Conservation (phyloP, 2,113 vertebrate genomes). For the Lagopus muta region DNA sequence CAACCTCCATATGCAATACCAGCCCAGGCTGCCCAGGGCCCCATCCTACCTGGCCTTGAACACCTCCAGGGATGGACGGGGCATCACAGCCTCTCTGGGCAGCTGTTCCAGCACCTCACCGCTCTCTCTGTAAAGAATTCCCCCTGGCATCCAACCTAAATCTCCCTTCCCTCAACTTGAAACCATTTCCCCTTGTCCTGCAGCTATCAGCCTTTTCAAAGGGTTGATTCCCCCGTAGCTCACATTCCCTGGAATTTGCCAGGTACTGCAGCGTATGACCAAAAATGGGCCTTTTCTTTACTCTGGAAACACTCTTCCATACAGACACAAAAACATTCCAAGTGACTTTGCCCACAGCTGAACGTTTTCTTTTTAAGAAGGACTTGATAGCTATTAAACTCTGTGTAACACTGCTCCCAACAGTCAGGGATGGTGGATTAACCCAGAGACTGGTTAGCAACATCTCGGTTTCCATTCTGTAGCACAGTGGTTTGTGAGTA, state of each 20-base stretch:
- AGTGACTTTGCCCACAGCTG: background rate
- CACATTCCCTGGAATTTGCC: background rate
- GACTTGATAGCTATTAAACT: background rate
- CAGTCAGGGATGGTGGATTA: background rate
- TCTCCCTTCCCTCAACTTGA: too few species aligned
- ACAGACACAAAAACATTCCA: background rate
- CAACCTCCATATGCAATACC: too few species aligned
- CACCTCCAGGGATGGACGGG: too few species aligned
- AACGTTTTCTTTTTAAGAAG: background rate
- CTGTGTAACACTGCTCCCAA: background rate
- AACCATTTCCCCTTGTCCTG: too few species aligned
- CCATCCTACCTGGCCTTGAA: too few species aligned
- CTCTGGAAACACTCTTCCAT: background rate
- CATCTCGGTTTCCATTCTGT: background rate
- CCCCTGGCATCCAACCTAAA: too few species aligned
- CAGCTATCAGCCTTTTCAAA: too few species aligned
- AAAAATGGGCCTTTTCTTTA: background rate
- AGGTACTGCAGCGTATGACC: background rate
- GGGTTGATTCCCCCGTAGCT: background rate
- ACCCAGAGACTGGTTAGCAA: background rate
- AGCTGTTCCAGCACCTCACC: too few species aligned
- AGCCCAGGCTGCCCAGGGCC: too few species aligned
- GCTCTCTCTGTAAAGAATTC: too few species aligned
- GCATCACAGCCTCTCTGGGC: too few species aligned
- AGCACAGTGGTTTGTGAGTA: background rate